Conservation (phyloP, 2,797 vertebrate species). For the Pithecia hirsuta region DNA sequence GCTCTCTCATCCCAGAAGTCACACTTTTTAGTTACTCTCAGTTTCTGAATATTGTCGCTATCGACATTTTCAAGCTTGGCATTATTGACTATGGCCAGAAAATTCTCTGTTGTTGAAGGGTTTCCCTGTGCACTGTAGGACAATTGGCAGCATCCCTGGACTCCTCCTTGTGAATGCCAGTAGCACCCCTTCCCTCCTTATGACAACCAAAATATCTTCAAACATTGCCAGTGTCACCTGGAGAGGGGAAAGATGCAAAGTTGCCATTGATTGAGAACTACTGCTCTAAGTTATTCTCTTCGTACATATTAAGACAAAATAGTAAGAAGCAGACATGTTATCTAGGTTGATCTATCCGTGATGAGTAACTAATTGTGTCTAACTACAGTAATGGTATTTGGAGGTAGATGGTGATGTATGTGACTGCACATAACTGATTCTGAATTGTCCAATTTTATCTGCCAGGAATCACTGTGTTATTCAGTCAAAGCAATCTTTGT, state of each 20-base stretch:
- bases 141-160: background rate
- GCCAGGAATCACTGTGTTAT: background rate
- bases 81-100: too few relatives aligned
- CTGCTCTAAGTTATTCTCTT: background rate
- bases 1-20: background rate
- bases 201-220: background rate
- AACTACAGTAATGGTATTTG: background rate
- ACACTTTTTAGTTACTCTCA: background rate
- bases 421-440: background rate
- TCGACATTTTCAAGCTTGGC: background rate
- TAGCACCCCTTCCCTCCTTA: background rate
- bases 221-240: background rate
- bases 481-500: background rate
- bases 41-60: background rate
- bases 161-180: background rate
- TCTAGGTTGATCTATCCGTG: background rate
- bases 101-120: background rate
- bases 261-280: background rate
- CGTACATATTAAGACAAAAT: background rate
- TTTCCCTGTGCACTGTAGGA: background rate
- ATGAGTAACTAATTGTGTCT: constrained; percentile 27
- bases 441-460: background rate
- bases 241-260: rapidly evolving
- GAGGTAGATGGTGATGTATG: background rate
- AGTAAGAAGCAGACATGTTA: background rate